These are phyloP conservation scores for Sebastes melanostomus DNA, from an alignment of 2,797 vertebrate genomes.

Conservation along the genomic window DNA sequence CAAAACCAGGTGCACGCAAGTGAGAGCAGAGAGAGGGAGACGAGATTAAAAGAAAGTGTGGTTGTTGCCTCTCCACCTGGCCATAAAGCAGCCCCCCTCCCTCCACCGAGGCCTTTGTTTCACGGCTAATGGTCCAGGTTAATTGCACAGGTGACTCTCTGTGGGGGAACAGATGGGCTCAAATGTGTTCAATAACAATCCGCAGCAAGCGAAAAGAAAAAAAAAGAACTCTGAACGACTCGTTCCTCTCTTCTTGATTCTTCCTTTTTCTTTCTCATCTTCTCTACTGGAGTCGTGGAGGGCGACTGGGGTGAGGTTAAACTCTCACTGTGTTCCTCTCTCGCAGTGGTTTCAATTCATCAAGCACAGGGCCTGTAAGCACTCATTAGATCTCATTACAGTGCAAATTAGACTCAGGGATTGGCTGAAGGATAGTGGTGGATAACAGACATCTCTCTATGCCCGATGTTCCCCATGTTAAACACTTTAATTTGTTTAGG, in stretches of 20 bases:
- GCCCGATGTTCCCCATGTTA: conserved; percentile 27
- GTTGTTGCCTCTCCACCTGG: conserved; percentile 70
- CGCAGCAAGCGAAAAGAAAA: conserved; percentile 33
- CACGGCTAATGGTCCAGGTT: conserved; percentile 79
- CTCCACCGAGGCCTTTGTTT: conserved; percentile 74
- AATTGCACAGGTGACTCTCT: conserved; percentile 85
- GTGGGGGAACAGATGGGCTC: conserved; percentile 80
- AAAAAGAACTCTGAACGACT: conserved; percentile 19
- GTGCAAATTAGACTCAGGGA: conserved; percentile 72
- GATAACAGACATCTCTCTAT: conserved; percentile 47
- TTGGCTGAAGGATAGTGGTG: conserved; percentile 45
- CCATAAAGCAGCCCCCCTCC: conserved; percentile 57
- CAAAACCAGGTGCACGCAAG: conserved; percentile 58
- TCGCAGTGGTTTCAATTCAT: conserved; percentile 67
- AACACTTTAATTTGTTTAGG: conserved; percentile 31
- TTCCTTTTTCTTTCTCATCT: conserved; percentile 40
- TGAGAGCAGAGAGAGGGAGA: conserved; percentile 30
- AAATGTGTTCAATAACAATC: conserved; percentile 82
- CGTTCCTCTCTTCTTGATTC: conserved; percentile 24
- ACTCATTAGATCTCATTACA: conserved; percentile 79
- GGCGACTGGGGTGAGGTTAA: conserved; percentile 56
- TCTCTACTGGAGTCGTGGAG: conserved; percentile 37
- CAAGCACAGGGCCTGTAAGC: conserved; percentile 67
- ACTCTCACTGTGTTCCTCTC: conserved; percentile 49
- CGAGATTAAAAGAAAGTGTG: conserved; percentile 64